Evolutionary conservation across 2,113 vertebrate species (phyloP), one percentile per base, ranked within the genome.

Genomic region (Phalacrocorax brasilianus): DNA sequence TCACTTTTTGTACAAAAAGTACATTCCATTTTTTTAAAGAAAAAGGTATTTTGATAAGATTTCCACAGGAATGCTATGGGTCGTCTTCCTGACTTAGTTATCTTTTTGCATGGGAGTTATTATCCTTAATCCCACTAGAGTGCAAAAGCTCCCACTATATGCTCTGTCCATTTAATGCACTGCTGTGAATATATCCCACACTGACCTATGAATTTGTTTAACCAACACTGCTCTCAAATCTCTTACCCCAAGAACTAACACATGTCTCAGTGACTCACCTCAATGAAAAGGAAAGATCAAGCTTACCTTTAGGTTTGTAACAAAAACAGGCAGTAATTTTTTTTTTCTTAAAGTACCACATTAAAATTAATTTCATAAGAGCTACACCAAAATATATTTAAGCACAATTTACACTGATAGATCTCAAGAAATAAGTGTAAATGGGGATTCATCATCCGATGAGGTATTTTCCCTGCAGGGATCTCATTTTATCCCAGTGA

Each of bases 401-500:
- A 78, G 28, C 17, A 75, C 18, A 0, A 71, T 84, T 87, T 89
- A 84, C 49, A 65, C 11, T 32, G 49, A 79, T 21, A 68, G 40
- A 42, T 50, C 62, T 85, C 68, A 89, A 84, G 59, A 93, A 83
- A 4, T 77, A 59, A 72, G 8, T 15, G 42, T 66, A 79, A 91
- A 76, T 22, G 33, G 42, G 49, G 45, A 91, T 79, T 91, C 70
- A 79, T 87, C 67, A 79, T 61, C 66, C 4, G 2, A 70, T 40
- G 20, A 93, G 53, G 53, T 76, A 91, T 95, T 93, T 97, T 76
- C 80, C 93, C 95, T 78, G 40, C 63, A 80, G 91, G 75, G 55
- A 86, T 77, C 85, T 88, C 33, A 17, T 78, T 92, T 92, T 81
- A 83, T 92, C 58, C 30, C 58, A 70, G 32, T 16, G n/a, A 76